Conservation (phyloP, 2,888 invertebrate genomes). For the Baccha elongata region DNA sequence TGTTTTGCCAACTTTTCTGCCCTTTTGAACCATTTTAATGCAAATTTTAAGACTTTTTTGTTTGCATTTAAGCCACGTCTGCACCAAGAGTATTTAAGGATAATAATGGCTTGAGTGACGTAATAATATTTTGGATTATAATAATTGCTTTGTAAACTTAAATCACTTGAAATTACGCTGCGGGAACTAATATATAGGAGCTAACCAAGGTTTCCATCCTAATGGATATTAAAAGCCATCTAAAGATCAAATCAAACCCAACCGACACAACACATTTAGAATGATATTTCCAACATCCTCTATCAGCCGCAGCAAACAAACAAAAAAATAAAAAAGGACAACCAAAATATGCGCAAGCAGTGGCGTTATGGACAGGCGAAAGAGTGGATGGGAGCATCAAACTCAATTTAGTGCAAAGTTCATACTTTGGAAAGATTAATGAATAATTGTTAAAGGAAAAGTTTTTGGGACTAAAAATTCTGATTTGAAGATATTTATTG, state of each 20-base stretch:
- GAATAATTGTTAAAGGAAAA: constrained; percentile 69
- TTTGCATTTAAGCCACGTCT: constrained; percentile 3
- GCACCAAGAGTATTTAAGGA: constrained; percentile 29
- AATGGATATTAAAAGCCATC: neutral
- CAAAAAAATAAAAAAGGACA: constrained; percentile 2
- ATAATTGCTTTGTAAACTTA: constrained; percentile 69
- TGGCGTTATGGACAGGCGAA: neutral
- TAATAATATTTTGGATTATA: constrained; percentile 68
- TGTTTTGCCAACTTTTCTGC: constrained; percentile 13
- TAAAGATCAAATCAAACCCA: constrained; percentile 1
- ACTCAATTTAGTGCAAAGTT: constrained; percentile 47
- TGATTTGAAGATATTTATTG: constrained; percentile 66
- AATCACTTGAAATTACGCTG: constrained; percentile 62
- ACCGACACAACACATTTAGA: constrained; percentile 4
- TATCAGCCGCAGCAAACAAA: neutral
- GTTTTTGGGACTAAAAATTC: constrained; percentile 59
- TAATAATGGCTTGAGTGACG: constrained; percentile 62
- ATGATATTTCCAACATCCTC: constrained; percentile 9
- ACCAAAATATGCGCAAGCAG: neutral
- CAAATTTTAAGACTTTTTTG: neutral
- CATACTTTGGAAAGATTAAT: constrained; percentile 67
- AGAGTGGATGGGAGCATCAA: too few species aligned
- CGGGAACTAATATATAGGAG: constrained; percentile 3
- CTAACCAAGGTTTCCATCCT: neutral
- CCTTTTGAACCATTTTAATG: constrained; percentile 18